These are phyloP conservation scores for Myotis brandtii DNA, from an alignment of 2,113 vertebrate genomes.

Conservation along the genomic window DNA sequence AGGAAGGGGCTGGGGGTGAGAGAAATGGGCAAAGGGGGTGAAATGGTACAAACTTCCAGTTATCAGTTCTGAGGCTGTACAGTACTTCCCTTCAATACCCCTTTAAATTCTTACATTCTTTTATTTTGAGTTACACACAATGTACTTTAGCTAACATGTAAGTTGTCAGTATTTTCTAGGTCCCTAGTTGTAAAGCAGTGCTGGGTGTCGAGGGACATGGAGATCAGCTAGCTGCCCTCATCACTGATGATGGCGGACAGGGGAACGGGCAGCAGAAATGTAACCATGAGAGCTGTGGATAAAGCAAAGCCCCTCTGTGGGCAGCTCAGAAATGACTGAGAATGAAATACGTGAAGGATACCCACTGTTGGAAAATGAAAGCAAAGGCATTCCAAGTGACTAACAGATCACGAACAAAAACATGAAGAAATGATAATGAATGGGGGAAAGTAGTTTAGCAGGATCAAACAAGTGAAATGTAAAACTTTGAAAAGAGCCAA, in stretches of 20 bases:
- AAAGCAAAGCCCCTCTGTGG: background rate
- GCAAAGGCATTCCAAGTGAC: background rate
- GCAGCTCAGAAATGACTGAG: background rate
- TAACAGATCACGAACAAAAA: background rate
- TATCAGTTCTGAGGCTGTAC: background rate
- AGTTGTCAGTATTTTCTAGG: background rate
- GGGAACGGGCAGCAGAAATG: background rate
- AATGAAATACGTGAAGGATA: background rate
- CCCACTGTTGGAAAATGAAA: background rate
- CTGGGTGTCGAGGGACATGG: background rate
- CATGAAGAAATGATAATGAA: background rate
- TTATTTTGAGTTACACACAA: background rate
- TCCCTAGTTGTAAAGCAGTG: background rate
- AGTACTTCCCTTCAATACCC: background rate
- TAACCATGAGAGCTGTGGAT: accelerated
- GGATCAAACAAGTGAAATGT: background rate
- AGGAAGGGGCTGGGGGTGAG: too few relatives aligned
- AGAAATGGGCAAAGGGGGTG: background rate
- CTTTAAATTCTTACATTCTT: conserved; percentile 29
- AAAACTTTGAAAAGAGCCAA: background rate
- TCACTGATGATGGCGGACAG: background rate
- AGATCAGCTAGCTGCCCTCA: too few relatives aligned
- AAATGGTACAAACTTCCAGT: background rate
- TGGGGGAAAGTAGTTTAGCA: background rate
- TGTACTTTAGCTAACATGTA: background rate